Percentiles rank a stretch among this genome's conserved stretches.
phyloP scores from a whole-genome alignment of 2,113 vertebrate genomes.

The Oreochromis tanganicae region DNA sequence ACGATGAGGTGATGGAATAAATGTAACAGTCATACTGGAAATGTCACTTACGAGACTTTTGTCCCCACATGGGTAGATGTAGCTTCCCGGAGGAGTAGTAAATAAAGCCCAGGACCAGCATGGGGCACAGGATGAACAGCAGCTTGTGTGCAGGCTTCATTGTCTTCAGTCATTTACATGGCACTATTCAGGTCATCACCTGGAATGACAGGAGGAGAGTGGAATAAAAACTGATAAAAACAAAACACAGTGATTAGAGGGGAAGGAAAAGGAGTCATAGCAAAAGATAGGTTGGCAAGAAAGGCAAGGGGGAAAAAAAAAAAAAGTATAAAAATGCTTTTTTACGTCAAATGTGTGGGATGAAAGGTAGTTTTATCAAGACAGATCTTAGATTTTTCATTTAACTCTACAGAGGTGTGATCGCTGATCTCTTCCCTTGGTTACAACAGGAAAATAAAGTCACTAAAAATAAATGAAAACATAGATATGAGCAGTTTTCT shows the following conservation, averaged over 20 bases:
- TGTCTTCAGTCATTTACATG: conserved; percentile 89
- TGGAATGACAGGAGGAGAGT: conserved; percentile 30
- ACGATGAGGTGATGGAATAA: not conserved
- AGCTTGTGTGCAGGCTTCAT: conserved; percentile 90
- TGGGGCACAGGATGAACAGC: conserved; percentile 91
- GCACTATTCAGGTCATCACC: conserved; percentile 80
- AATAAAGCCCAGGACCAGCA: conserved; percentile 93
- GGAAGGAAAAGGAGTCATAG: not conserved
- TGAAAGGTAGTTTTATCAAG: not conserved
- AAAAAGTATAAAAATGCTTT: not conserved
- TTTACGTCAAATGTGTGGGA: not conserved
- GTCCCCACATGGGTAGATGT: conserved; percentile 84
- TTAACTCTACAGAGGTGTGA: not conserved
- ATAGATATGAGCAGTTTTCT: not conserved
- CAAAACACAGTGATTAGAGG: not conserved
- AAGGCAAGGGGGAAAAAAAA: not conserved
- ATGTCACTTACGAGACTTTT: conserved; percentile 89
- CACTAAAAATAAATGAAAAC: not conserved
- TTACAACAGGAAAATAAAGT: not conserved
- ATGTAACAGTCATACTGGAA: not conserved
- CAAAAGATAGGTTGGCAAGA: not conserved
- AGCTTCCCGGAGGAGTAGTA: conserved; percentile 94
- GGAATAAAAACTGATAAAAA: not conserved
- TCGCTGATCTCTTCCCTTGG: not conserved
- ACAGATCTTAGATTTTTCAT: not conserved